phyloP scores from a whole-genome alignment of 2,113 vertebrate species.

The Deroptyus accipitrinus region DNA sequence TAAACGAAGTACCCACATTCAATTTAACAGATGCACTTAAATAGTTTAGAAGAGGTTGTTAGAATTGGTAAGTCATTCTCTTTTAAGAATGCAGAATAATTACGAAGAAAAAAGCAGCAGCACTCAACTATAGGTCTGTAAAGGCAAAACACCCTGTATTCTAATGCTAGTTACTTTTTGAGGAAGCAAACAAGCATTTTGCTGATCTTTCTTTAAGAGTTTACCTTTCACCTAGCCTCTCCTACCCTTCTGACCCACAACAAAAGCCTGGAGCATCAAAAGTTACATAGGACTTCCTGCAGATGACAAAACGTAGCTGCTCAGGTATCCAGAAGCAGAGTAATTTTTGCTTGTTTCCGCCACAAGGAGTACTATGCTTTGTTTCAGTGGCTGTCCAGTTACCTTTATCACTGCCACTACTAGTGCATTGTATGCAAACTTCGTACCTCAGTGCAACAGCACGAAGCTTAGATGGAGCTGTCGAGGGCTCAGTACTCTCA shows the following conservation, averaged over 20 bases:
- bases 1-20: accelerated
- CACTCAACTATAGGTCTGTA: background rate
- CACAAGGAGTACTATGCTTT: background rate
- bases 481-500: background rate
- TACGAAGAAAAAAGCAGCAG: background rate
- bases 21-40: background rate
- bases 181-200: background rate
- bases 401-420: background rate
- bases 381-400: accelerated
- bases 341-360: background rate
- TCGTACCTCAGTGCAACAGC: background rate
- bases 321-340: background rate
- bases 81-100: background rate
- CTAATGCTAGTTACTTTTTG: background rate
- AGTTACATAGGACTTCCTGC: background rate
- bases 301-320: background rate
- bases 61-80: background rate
- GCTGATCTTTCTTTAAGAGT: background rate
- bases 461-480: background rate
- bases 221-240: background rate
- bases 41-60: background rate
- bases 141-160: background rate
- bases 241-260: background rate
- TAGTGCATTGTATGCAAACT: accelerated
- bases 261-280: background rate